phyloP scores from a whole-genome alignment of 30 jellyfish, hydroid and myxozoan species.

The Clytia hemisphaerica region DNA sequence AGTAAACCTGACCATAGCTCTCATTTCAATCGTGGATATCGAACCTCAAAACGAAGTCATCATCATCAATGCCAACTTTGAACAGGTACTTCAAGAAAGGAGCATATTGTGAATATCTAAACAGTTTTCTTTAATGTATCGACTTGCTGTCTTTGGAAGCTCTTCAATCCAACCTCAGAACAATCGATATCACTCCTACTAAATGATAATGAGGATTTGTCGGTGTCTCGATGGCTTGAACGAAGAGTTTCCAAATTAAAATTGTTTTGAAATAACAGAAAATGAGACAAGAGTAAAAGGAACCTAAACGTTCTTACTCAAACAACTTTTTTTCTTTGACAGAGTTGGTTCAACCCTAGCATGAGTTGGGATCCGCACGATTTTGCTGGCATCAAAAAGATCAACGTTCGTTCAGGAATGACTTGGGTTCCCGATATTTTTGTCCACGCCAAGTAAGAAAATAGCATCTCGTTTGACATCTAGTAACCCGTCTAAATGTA shows the following conservation, averaged over 20 bases:
- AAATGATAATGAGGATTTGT: no score
- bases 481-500: no score
- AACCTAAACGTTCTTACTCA: no score
- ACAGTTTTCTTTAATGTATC: no score
- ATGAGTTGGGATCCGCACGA: constrained; percentile 46
- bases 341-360: constrained; percentile 49
- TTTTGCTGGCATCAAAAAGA: constrained; percentile 34
- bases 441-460: constrained; percentile 50
- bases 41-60: constrained; percentile 22
- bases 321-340: not conserved
- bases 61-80: not conserved
- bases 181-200: no score
- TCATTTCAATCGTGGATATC: constrained; percentile 61
- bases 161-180: no score
- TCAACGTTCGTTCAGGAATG: constrained; percentile 42
- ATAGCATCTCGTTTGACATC: not conserved
- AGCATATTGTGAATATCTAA: not conserved
- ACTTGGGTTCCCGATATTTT: constrained; percentile 67
- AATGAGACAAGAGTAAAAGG: no score
- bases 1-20: constrained; percentile 48
- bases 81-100: constrained; percentile 3
- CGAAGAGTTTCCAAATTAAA: not conserved
- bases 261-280: no score
- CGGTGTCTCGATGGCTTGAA: not conserved
- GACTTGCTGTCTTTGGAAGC: no score